These are phyloP conservation scores for Siphonodentalium dalli DNA, from an alignment of 2,888 invertebrate species.

Conservation along the genomic window DNA sequence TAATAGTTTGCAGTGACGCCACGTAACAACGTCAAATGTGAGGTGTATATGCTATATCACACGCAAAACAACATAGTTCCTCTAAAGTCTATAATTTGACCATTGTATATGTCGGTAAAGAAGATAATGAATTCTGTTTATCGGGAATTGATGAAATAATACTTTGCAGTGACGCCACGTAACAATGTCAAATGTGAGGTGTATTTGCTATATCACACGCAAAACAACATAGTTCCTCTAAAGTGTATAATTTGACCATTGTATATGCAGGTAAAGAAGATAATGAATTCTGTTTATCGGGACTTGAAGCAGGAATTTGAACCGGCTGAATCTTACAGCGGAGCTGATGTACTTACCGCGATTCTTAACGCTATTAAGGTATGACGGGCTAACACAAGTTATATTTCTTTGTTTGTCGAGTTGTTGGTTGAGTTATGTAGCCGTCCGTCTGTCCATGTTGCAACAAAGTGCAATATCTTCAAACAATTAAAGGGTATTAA, in stretches of 20 bases:
- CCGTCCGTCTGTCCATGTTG: too few species aligned
- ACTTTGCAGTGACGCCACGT: too few species aligned
- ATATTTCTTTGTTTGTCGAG: background rate
- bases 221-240: background rate
- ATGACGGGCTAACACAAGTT: background rate
- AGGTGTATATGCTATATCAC: too few species aligned
- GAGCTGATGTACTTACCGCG: constrained; percentile 46
- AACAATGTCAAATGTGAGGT: too few species aligned
- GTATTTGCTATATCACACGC: too few species aligned
- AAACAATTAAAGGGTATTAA: too few species aligned
- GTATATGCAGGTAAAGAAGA: constrained; percentile 54
- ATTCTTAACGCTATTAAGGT: constrained; percentile 57
- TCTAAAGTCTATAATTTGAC: background rate
- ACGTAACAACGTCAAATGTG: too few species aligned
- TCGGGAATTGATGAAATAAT: constrained; percentile 30
- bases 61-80: background rate
- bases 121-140: constrained; percentile 62
- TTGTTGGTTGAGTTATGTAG: background rate
- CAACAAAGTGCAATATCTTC: too few species aligned
- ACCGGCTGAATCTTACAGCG: constrained; percentile 46
- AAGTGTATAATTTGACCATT: background rate
- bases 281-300: constrained; percentile 60
- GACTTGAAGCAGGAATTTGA: constrained; percentile 48
- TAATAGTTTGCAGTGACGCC: too few species aligned
- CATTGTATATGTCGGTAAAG: constrained; percentile 46